These are phyloP conservation scores for Hirundichthys speculiger DNA, from an alignment of 2,113 vertebrate species.

Conservation along the genomic window DNA sequence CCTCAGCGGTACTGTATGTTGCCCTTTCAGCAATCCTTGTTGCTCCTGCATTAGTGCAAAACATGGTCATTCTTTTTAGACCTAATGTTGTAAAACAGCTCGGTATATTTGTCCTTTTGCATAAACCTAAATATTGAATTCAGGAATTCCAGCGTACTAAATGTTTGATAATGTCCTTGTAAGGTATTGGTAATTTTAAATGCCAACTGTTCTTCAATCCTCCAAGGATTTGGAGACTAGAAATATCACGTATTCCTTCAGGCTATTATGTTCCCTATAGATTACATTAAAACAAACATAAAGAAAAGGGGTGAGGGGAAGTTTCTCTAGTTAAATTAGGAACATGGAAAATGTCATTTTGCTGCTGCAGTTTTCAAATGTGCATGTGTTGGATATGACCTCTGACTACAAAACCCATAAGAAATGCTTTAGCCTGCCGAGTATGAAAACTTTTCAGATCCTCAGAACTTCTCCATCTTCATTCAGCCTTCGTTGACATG, in stretches of 20 bases:
- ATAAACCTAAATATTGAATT: not conserved
- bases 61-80: not conserved
- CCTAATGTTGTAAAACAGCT: not conserved
- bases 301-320: not conserved
- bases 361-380: too few species aligned
- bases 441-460: conserved; percentile 29
- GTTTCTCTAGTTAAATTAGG: too few species aligned
- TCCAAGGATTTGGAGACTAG: not conserved
- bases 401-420: too few species aligned
- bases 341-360: not conserved
- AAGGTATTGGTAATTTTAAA: too few species aligned
- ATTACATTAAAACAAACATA: conserved; percentile 8
- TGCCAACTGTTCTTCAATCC: not conserved
- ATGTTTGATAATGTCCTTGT: too few species aligned
- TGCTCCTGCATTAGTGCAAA: too few species aligned
- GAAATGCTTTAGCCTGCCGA: not conserved
- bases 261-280: not conserved
- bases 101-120: not conserved
- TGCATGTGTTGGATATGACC: too few species aligned
- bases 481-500: not conserved
- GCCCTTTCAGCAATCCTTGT: too few species aligned
- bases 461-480: conserved; percentile 7
- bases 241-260: not conserved
- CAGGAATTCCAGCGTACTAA: too few species aligned
- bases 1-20: too few species aligned